Percentiles rank a stretch among this genome's conserved stretches.
Conservation (phyloP, 2,113 vertebrate genomes). For the Dicentrarchus labrax region DNA sequence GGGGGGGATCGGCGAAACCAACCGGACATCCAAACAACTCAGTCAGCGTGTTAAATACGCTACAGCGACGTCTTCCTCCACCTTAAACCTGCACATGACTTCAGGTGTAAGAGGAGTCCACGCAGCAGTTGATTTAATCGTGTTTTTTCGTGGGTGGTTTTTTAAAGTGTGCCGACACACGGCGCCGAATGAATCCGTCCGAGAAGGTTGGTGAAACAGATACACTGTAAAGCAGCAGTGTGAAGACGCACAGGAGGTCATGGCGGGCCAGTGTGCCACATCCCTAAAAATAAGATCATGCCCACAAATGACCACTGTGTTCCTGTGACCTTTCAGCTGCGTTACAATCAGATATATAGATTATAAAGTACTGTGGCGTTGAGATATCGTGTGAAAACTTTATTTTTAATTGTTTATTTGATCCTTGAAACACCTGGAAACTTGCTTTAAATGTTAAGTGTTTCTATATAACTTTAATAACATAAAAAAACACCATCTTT, state of each 20-base stretch:
- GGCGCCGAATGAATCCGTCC: constrained; percentile 54
- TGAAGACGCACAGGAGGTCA: constrained; percentile 52
- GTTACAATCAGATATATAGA: constrained; percentile 9
- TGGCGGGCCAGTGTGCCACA: constrained; percentile 30
- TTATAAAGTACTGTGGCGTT: constrained; percentile 7
- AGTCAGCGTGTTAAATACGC: constrained; percentile 5
- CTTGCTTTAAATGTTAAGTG: too few relatives aligned
- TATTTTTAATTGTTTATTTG: background rate
- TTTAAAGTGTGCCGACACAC: background rate
- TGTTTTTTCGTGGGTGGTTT: background rate
- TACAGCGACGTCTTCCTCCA: background rate
- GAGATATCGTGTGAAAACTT: background rate
- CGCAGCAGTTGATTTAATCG: accelerated
- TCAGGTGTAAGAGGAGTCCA: too few relatives aligned
- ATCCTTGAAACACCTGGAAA: background rate
- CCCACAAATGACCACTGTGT: constrained; percentile 36
- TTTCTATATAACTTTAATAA: too few relatives aligned
- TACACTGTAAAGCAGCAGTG: constrained; percentile 20
- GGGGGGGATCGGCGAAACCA: constrained; percentile 20
- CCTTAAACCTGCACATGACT: background rate
- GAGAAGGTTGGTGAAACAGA: constrained; percentile 62
- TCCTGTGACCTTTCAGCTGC: constrained; percentile 33
- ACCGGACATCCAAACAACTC: constrained; percentile 42
- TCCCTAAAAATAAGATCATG: constrained; percentile 60
- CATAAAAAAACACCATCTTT: too few relatives aligned